Base-by-base conservation (phyloP, 1,140 invertebrate species). In the Heliothis virescens region DNA sequence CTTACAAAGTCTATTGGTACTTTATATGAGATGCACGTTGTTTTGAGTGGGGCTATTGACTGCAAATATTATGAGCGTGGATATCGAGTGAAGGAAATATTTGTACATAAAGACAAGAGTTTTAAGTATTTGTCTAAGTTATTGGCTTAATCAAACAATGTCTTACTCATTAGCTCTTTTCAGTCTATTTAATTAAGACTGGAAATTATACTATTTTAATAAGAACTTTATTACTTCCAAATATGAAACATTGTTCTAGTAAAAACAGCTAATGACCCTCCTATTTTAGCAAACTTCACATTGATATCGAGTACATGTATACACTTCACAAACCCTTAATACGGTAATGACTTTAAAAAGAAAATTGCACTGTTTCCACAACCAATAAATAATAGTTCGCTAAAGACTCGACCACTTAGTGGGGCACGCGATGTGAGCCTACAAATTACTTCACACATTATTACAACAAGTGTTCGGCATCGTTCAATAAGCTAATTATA, bases 371-470 rank as follows among this genome's bases (percentile, higher is more conserved):
- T 41, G 7, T 41, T 48, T 48, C 48, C 63, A 9, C 9, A 67
- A 41, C 63, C 34, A 21, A 67, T 41, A n/a, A 67, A 48, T 48
- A 48, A 7, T 48, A 48, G 48, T 67, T 67, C 18, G 47, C 41
- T 48, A 50, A 71, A 71, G 48, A 18, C 29, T 21, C 48, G 21
- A 29, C 48, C 67, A 71, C 52, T 71, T 52, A 52, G 65, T 71
- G 1, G 12, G 18, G 41, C 63, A 67, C 63, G 67, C 67, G 48
- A 50, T 26, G 48, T 71, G 48, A 26, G 16, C 26, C 18, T 69
- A 71, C 67, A 71, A 71, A 71, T 71, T 71, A 71, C 11, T 71
- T 71, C 67, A 71, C 67, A 71, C 67, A 53, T 71, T 71, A 53
- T 41, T 71, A 52, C 67, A 71, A 53, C 52, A 29, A 21, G 48